Evolutionary conservation across 2,113 vertebrate genomes (phyloP).

Genomic region (Coracopsis vasa): DNA sequence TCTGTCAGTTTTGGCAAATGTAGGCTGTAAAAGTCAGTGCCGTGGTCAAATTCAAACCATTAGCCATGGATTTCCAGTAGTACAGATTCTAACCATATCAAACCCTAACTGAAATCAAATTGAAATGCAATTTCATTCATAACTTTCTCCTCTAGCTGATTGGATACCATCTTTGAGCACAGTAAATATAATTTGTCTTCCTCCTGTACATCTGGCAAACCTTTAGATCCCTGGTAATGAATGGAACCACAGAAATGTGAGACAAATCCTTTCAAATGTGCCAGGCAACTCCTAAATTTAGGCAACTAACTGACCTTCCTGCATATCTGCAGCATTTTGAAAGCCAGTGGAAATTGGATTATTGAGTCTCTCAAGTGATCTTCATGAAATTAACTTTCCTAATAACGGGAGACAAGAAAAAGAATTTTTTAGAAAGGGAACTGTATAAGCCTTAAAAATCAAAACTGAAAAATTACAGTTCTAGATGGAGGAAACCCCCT

Average conservation of each 20-base stretch:
- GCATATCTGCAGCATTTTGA: not conserved
- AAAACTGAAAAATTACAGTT: not conserved
- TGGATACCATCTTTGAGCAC: not conserved
- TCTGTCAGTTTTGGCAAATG: not conserved
- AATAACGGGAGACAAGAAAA: not conserved
- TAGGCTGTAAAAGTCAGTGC: not conserved
- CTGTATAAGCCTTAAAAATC: not conserved
- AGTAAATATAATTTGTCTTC: not conserved
- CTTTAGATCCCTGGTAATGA: not conserved
- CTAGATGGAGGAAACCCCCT: not conserved
- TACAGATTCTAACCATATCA: not conserved
- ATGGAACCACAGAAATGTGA: not conserved
- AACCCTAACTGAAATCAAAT: not conserved
- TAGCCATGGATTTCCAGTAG: not conserved
- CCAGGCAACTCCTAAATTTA: not conserved
- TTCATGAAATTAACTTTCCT: not conserved
- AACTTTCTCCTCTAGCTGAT: not conserved
- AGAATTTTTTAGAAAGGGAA: not conserved
- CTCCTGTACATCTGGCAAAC: not conserved
- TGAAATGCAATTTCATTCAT: not conserved
- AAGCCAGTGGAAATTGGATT: not conserved
- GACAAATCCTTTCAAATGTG: not conserved
- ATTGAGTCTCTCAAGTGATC: not conserved
- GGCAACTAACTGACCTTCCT: not conserved
- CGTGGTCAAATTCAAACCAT: not conserved